Evolutionary conservation across 2,797 vertebrate genomes (phyloP).

Genomic region (Semaprochilodus insignis): DNA sequence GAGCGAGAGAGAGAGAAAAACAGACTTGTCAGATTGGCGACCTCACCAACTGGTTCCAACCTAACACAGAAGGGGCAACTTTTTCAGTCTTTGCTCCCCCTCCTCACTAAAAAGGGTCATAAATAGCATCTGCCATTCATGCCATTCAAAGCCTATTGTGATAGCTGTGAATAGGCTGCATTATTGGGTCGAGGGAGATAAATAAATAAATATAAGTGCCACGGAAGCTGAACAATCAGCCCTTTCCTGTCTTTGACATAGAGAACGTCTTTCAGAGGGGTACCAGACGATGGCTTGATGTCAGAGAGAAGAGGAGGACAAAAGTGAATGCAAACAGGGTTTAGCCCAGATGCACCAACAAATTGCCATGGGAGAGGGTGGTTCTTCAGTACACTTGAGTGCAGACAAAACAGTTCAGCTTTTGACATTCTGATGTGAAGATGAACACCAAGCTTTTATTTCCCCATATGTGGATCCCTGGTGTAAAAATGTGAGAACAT

Average conservation of each 20-base stretch:
- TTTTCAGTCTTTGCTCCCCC: constrained; percentile 65
- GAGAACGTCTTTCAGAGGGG: constrained; percentile 48
- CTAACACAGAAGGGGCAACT: constrained; percentile 67
- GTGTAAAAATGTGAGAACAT: neutral
- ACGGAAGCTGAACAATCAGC: constrained; percentile 64
- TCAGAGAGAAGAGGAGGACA: constrained; percentile 22
- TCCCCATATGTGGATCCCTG: neutral
- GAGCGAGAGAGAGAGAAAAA: constrained; percentile 58
- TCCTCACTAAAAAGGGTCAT: constrained; percentile 63
- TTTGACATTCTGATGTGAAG: constrained; percentile 14
- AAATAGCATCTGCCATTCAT: constrained; percentile 76
- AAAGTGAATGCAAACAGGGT: constrained; percentile 38
- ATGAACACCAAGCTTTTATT: neutral
- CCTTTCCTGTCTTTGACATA: constrained; percentile 61
- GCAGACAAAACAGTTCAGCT: constrained; percentile 1
- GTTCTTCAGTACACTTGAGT: constrained; percentile 5
- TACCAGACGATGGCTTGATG: constrained; percentile 28
- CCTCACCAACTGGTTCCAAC: constrained; percentile 66
- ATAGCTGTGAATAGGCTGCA: constrained; percentile 73
- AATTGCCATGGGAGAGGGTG: constrained; percentile 16
- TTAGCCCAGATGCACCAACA: constrained; percentile 32
- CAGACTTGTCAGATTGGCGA: constrained; percentile 61
- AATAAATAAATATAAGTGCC: constrained; percentile 72
- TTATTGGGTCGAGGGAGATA: constrained; percentile 67
- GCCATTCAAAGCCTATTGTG: constrained; percentile 74